Conservation (phyloP, 2,797 vertebrate species). For the Apogon hyalosoma region DNA sequence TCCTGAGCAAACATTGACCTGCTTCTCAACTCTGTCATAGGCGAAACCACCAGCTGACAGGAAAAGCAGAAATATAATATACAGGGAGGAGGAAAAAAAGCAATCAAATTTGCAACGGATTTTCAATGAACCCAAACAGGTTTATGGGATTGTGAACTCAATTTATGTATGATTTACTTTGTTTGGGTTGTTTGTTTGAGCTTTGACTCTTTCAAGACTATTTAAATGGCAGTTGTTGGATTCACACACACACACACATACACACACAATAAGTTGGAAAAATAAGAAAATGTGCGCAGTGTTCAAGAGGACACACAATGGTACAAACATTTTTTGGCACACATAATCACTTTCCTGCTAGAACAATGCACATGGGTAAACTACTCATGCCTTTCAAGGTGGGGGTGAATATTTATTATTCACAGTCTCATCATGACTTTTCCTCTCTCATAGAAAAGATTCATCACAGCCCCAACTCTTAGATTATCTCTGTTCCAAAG, state of each 20-base stretch:
- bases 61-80: slow-evolving; percentile 18
- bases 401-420: slow-evolving; percentile 49
- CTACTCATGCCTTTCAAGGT: slow-evolving; percentile 42
- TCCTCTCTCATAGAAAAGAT: slow-evolving; percentile 48
- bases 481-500: slow-evolving; percentile 31
- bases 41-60: slow-evolving; percentile 49
- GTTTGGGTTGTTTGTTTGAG: slow-evolving; percentile 48
- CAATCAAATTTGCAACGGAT: slow-evolving; percentile 26
- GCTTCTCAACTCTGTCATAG: slow-evolving; percentile 53
- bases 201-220: slow-evolving; percentile 40
- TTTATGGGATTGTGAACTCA: slow-evolving; percentile 42
- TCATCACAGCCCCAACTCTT: slow-evolving; percentile 36
- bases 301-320: slow-evolving; percentile 53
- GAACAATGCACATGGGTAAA: slow-evolving; percentile 45
- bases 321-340: slow-evolving; percentile 58
- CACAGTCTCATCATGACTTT: slow-evolving; percentile 41
- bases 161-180: slow-evolving; percentile 38
- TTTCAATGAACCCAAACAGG: slow-evolving; percentile 17
- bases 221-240: slow-evolving; percentile 32
- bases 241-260: slow-evolving; percentile 32
- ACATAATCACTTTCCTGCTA: slow-evolving; percentile 52
- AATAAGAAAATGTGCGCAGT: slow-evolving; percentile 41
- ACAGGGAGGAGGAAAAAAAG: slow-evolving; percentile 4
- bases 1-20: slow-evolving; percentile 62
- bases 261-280: slow-evolving; percentile 26